Evolutionary conservation across 2,888 invertebrate genomes (phyloP), one percentile per base, ranked within the genome.

Genomic region (Zygothrica quintamaculata): DNA sequence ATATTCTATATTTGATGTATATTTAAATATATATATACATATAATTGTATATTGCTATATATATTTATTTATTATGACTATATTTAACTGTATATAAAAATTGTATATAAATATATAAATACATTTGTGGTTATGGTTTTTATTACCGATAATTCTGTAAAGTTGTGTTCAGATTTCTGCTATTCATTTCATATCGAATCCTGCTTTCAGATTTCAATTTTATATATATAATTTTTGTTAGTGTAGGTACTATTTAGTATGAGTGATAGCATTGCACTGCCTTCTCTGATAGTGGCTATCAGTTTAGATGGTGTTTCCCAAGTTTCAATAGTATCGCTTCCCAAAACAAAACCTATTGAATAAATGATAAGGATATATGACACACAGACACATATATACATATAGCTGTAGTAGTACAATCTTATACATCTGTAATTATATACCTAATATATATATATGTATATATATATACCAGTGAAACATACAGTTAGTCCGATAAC

Each of bases 281-380:
- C 3, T 7, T 1, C 34, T 22, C 34, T 50, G 68, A 74, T 82
- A 79, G 87, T 74, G 77, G 65, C 43, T 74, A 87, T 87, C 87
- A 74, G 64, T 36, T 9, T 12, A 43, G 60, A 47, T 65, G 71
- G 74, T 73, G 77, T 76, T 75, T 66, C 77, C 77, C 75, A 51
- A 76, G 73, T 65, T 66, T 69, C 48, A 57, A 60, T 31, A 60
- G 34, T 70, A 58, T 67, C 78, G 64, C 62, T 66, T 71, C 51
- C 81, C 11, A 44, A 59, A 56, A 76, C 73, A 52, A 76, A 78
- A 80, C 79, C 68, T 65, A 58, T 75, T 64, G 71, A 44, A 71
- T 56, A 16, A 72, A 69, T 87, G 85, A 85, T 85, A 86, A 80
- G 88, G 85, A 85, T 82, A 80, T 77, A 73, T 62, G 60, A 62